Evolutionary conservation across 2,113 vertebrate species (phyloP).

Genomic region (Chaetura pelagica): DNA sequence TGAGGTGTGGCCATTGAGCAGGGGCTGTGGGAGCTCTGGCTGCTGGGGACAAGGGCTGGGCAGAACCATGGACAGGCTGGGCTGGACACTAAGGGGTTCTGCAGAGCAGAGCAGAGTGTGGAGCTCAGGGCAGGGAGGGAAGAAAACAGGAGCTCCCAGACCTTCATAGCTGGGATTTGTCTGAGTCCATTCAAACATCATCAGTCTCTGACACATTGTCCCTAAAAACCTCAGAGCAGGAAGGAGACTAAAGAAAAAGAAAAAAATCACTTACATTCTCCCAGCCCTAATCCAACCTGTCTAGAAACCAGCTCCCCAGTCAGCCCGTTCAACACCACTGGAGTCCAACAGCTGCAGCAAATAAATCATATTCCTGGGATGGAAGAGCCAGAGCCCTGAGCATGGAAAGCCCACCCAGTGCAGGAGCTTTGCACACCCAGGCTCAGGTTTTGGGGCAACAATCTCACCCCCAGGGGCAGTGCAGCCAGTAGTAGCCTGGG

Average conservation of each 20-base stretch:
- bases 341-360: not conserved
- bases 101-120: accelerated
- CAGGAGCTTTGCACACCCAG: not conserved
- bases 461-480: accelerated
- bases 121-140: not conserved
- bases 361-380: not conserved
- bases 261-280: not conserved
- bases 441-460: not conserved
- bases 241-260: not conserved
- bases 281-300: not conserved
- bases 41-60: not conserved
- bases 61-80: accelerated
- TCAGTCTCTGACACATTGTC: not conserved
- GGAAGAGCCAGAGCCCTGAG: not conserved
- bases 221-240: not conserved
- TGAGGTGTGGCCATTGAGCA: accelerated
- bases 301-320: not conserved
- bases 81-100: not conserved
- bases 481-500: accelerated
- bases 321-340: not conserved
- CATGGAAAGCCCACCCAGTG: accelerated
- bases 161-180: accelerated
- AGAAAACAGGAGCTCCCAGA: not conserved
- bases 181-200: not conserved
- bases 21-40: accelerated